A percentile compares a stretch with the other conserved stretches of the same genome.
phyloP scores from a whole-genome alignment of 2,113 vertebrate species.

The Microtus pennsylvanicus region DNA sequence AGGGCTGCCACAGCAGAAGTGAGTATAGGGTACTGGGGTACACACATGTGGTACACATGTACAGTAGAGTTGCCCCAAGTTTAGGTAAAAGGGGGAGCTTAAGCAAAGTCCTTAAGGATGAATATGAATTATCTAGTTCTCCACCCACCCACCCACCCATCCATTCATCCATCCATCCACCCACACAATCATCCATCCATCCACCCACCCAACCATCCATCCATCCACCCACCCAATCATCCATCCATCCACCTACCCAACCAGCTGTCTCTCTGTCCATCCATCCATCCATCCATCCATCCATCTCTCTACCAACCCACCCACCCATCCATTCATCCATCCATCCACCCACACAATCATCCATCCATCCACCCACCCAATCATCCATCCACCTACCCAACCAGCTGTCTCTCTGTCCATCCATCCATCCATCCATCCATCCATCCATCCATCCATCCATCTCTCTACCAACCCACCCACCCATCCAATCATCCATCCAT shows the following conservation, averaged over 20 bases:
- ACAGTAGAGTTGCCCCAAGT: not conserved
- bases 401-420: not conserved
- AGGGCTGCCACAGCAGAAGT: not conserved
- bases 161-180: not conserved
- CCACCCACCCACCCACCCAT: not conserved
- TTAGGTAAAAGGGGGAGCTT: not conserved
- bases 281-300: too few species aligned
- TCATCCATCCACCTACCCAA: not conserved
- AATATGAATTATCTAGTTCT: not conserved
- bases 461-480: not conserved
- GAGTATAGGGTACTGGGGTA: accelerated
- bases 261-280: too few species aligned
- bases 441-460: too few species aligned
- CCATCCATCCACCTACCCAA: not conserved
- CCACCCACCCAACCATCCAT: not conserved
- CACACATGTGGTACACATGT: not conserved
- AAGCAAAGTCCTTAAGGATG: slow-evolving; percentile 13
- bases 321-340: too few species aligned
- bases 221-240: not conserved
- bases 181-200: not conserved
- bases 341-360: too few species aligned
- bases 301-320: not conserved
- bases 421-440: not conserved
- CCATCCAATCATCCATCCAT: too few species aligned
- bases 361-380: too few species aligned